Evolutionary conservation across 2,113 vertebrate species (phyloP), one percentile per base, ranked within the genome.

Genomic region (Petaurus breviceps): DNA sequence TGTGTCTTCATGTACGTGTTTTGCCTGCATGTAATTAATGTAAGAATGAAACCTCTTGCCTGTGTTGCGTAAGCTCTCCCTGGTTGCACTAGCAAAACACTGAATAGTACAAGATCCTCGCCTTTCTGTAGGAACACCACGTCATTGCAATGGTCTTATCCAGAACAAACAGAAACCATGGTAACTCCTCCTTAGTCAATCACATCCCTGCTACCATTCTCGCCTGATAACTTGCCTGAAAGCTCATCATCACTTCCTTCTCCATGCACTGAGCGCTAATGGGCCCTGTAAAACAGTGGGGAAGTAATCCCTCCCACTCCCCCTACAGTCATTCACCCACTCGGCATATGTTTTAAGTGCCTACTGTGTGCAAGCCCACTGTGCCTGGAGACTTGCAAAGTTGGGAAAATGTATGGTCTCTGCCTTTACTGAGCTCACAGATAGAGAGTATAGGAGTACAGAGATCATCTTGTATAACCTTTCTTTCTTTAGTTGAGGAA

Each of bases 131-230:
- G 25, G 90, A 90, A 90, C 90, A 90, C 11, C 28, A 90, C 49
- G 90, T 90, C 90, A 90, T 51, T 50, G 90, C n/a, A 50, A 50
- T 28, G 90, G 90, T 90, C 47, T 90, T 90, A 50, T 90, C 90
- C 90, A 90, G 90, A 90, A 90, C 49, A 90, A 90, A 90, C 90
- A 50, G 90, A 90, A 90, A 90, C 90, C 90, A 90, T 90, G 90
- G 90, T 49, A 90, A 90, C 90, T 26, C 90, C 68, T 84, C n/a
- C 90, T 90, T 47, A 90, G 90, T 90, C 46, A 90, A 90, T 90
- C 90, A 90, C 90, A 50, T 90, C 49, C 10, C 90, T 50, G 90
- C 90, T 90, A 50, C 90, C 50, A 47, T 90, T 90, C 90, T 90
- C 47, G 9, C 90, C 90, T 90, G 90, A 90, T 90, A 90, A 50